A percentile compares a stretch with the other conserved stretches of the same genome.
Evolutionary conservation across 92 coral and sea anemone genomes (phyloP).

Genomic region (Porites rus): DNA sequence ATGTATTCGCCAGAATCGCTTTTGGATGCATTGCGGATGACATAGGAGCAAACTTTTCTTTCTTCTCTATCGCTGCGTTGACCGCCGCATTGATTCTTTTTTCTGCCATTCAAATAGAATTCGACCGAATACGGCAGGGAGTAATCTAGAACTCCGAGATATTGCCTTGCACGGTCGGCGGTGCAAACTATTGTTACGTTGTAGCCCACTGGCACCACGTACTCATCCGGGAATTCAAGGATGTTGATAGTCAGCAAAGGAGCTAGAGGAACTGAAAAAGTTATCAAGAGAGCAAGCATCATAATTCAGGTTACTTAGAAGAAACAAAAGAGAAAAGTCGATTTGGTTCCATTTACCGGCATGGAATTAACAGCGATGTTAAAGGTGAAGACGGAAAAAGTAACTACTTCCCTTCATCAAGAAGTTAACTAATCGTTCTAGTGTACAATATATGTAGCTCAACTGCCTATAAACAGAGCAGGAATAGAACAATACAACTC

Average conservation of each 20-base stretch:
- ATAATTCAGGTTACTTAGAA: too few species aligned
- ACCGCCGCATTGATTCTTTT: constrained; percentile 21
- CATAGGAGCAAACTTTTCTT: constrained; percentile 18
- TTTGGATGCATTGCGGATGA: constrained; percentile 26
- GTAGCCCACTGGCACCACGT: constrained; percentile 32
- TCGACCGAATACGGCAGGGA: constrained; percentile 23
- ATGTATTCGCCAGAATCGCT: constrained; percentile 35
- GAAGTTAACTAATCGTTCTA: too few species aligned
- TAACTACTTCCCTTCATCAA: too few species aligned
- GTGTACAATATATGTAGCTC: too few species aligned
- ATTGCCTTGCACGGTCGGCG: not conserved
- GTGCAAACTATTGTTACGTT: constrained; percentile 48
- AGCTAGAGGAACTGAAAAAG: not conserved
- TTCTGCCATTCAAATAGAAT: not conserved
- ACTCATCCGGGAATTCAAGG: constrained; percentile 19
- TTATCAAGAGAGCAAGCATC: not conserved
- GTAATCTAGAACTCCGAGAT: not conserved
- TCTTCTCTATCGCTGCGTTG: not conserved
- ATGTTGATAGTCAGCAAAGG: not conserved
- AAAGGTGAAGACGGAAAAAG: too few species aligned
- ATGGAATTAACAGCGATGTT: too few species aligned
- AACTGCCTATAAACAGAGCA: too few species aligned
- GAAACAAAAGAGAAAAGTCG: too few species aligned
- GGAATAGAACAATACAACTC: too few species aligned
- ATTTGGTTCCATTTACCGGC: too few species aligned